Percentiles rank a stretch among this genome's conserved stretches.
Evolutionary conservation across 53 echinoderm and acorn worm genomes (phyloP).

Genomic region (Stichopus horrens): DNA sequence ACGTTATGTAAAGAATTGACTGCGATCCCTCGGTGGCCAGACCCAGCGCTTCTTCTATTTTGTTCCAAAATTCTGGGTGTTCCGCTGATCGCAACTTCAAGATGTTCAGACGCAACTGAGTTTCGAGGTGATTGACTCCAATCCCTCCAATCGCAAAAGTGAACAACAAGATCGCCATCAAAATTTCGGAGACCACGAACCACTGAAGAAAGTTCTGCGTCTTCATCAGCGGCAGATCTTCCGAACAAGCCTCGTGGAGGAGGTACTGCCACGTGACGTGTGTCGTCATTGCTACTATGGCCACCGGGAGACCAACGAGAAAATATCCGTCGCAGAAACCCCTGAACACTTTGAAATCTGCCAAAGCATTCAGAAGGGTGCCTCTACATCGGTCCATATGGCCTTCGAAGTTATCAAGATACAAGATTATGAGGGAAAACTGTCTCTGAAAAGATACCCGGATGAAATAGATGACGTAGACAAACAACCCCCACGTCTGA

Average conservation of each 20-base stretch:
- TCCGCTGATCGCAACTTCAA: background rate
- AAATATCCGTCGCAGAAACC: background rate
- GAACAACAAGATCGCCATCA: background rate
- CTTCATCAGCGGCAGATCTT: background rate
- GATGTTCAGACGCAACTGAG: background rate
- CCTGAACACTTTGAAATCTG: background rate
- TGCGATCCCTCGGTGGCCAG: background rate
- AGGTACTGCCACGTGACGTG: background rate
- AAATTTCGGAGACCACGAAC: background rate
- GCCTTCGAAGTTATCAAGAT: background rate
- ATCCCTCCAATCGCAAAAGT: background rate
- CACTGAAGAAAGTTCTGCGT: background rate
- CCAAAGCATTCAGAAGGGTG: background rate
- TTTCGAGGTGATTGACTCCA: background rate
- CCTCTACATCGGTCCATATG: background rate
- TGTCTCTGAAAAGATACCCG: conserved; percentile 20
- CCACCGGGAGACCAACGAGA: background rate
- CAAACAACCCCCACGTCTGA: conserved; percentile 7
- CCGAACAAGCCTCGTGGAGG: background rate
- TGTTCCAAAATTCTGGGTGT: background rate
- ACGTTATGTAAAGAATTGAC: background rate
- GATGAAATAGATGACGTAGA: conserved; percentile 1
- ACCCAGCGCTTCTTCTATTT: background rate
- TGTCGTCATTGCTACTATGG: background rate
- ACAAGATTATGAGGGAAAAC: background rate